Conservation (phyloP, 2,113 vertebrate species). For the Atherinomorus stipes region DNA sequence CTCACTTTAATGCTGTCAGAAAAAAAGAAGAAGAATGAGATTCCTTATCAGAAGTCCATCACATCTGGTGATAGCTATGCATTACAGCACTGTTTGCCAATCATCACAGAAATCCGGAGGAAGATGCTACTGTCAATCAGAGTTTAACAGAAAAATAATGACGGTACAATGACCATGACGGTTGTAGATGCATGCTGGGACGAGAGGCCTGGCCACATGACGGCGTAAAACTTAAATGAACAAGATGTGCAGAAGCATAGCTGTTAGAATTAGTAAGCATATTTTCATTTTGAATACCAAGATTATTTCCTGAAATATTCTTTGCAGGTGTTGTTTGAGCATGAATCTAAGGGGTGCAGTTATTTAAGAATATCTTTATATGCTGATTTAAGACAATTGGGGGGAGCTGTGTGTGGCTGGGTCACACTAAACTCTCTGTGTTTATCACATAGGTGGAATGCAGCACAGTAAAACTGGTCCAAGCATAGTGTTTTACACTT, state of each 20-base stretch:
- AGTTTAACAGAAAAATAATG: too few species aligned
- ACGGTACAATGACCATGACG: too few species aligned
- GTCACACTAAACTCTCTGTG: slow-evolving; percentile 7
- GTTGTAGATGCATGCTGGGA: too few species aligned
- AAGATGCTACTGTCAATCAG: too few species aligned
- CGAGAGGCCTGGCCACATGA: too few species aligned
- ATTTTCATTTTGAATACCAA: background rate
- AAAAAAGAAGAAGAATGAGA: background rate
- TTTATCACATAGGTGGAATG: background rate
- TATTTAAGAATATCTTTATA: slow-evolving; percentile 1
- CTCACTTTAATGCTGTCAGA: background rate
- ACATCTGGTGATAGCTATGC: background rate
- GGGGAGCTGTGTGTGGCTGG: slow-evolving; percentile 1
- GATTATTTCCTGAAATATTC: background rate
- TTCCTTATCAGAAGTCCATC: background rate
- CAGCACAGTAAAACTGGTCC: background rate
- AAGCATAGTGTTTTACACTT: background rate
- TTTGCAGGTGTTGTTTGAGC: background rate
- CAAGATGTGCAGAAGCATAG: too few species aligned
- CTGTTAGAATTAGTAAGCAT: background rate
- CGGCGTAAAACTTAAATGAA: too few species aligned
- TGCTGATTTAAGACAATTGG: slow-evolving; percentile 3
- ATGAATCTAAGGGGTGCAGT: background rate
- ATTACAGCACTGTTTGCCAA: too few species aligned
- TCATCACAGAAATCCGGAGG: too few species aligned